A percentile compares a stretch with the other conserved stretches of the same genome.
These are phyloP conservation scores for Volucella zonaria DNA, from an alignment of 2,888 invertebrate species.

Conservation along the genomic window DNA sequence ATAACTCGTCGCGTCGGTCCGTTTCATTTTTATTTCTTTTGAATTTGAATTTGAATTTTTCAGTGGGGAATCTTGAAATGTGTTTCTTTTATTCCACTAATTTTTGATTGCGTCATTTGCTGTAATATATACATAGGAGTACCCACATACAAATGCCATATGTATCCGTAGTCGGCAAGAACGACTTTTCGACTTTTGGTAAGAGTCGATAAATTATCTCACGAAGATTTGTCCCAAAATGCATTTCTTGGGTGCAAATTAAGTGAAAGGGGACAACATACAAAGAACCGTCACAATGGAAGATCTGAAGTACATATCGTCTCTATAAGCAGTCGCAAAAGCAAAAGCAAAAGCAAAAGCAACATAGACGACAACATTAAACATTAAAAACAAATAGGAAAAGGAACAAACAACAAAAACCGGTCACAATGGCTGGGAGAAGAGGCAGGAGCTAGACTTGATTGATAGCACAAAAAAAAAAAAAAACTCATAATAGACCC, in stretches of 20 bases:
- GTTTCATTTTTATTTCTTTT: constrained; percentile 33
- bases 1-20: constrained; percentile 32
- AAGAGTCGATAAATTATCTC: constrained; percentile 1
- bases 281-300: neutral
- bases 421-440: constrained; percentile 6
- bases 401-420: constrained; percentile 13
- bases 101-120: constrained; percentile 57
- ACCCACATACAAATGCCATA: too few species aligned
- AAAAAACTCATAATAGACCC: neutral
- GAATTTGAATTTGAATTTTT: constrained; percentile 13
- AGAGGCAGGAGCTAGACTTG: neutral
- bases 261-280: neutral
- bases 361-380: too few species aligned
- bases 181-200: constrained; percentile 24
- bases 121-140: constrained; percentile 20
- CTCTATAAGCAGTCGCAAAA: neutral
- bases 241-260: constrained; percentile 45
- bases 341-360: too few species aligned
- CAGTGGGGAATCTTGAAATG: constrained; percentile 18
- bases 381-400: neutral
- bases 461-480: constrained; percentile 6
- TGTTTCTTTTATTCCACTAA: neutral
- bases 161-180: neutral
- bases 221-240: constrained; percentile 10
- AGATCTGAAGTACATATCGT: neutral